Conservation (phyloP, 2,797 vertebrate species). For the Malurus splendens region DNA sequence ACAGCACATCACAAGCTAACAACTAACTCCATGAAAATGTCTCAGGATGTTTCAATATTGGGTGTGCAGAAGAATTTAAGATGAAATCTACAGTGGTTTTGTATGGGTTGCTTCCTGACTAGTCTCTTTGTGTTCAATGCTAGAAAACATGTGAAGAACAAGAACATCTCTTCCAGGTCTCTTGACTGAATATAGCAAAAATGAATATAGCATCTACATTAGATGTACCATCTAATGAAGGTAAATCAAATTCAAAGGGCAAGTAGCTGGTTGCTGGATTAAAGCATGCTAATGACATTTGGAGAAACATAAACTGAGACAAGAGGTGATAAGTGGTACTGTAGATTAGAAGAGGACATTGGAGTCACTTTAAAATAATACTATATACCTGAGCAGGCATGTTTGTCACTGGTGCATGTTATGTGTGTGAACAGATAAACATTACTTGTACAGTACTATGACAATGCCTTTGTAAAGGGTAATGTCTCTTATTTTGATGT, state of each 20-base stretch:
- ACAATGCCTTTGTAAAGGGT: background rate
- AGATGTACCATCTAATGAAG: background rate
- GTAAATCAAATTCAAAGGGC: background rate
- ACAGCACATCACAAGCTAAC: background rate
- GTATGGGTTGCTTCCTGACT: background rate
- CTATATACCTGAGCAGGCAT: background rate
- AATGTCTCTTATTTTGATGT: background rate
- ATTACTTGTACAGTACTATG: background rate
- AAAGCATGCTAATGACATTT: conserved; percentile 16
- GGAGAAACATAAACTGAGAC: background rate
- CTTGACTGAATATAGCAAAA: background rate
- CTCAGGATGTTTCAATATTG: background rate
- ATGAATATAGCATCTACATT: background rate
- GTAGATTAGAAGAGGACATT: background rate
- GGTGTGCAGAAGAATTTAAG: background rate
- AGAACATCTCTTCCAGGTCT: background rate
- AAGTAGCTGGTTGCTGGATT: conserved; percentile 8
- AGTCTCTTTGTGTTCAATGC: background rate
- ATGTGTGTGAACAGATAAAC: background rate
- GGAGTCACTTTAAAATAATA: background rate
- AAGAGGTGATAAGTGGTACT: background rate
- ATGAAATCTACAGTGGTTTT: background rate
- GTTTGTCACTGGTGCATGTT: background rate
- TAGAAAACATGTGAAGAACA: background rate
- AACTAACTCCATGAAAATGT: background rate